A percentile compares a stretch with the other conserved stretches of the same genome.
phyloP scores from a whole-genome alignment of 2,113 vertebrate species.

The human region GRCh38 chrX:26588501-26589000 shows the following conservation, averaged over 20 bases:
- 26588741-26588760: not conserved
- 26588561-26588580: not conserved
- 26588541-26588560: not conserved
- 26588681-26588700: not conserved
- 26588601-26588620: not conserved
- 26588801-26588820: not conserved
- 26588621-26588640: not conserved
- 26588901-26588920: not conserved
- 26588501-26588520: not conserved
- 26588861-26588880: not conserved
- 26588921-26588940: constrained; percentile 4
- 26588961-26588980: constrained; percentile 1
- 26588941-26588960: not conserved
- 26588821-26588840: not conserved
- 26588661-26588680: not conserved
- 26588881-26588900: not conserved
- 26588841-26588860: not conserved
- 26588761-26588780: not conserved
- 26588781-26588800: not conserved
- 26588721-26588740: not conserved
- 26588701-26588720: not conserved
- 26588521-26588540: not conserved
- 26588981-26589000: not conserved
- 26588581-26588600: not conserved
- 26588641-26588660: not conserved